phyloP scores from a whole-genome alignment of 2,888 invertebrate genomes.

The Biston stratarius region DNA sequence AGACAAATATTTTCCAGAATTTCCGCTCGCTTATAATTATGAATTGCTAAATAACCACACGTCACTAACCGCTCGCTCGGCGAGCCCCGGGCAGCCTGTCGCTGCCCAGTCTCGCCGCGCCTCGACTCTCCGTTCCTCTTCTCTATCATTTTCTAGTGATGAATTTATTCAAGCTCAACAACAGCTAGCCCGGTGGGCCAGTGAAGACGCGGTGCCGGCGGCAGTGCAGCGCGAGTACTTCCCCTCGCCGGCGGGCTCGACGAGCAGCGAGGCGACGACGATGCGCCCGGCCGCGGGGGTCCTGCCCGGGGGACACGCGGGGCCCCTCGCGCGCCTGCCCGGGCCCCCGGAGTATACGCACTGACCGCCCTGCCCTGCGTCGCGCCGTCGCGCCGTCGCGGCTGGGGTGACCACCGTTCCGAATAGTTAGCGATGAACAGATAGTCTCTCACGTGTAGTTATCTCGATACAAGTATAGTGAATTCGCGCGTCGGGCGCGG shows the following conservation, averaged over 20 bases:
- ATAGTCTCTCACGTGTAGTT: conserved; percentile 71
- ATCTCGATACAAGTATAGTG: conserved; percentile 62
- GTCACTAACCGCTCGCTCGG: conserved; percentile 35
- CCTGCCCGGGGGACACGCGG: conserved; percentile 74
- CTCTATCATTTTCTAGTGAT: conserved; percentile 97
- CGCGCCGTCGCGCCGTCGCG: conserved; percentile 59
- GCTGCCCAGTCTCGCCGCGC: conserved; percentile 47
- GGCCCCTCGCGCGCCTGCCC: conserved; percentile 77
- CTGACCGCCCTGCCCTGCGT: conserved; percentile 84
- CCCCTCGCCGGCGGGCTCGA: conserved; percentile 77
- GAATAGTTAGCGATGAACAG: conserved; percentile 71
- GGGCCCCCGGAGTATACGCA: conserved; percentile 92
- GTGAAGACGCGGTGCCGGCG: conserved; percentile 92
- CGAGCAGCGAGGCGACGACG: conserved; percentile 69
- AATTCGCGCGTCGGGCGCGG: conserved; percentile 56
- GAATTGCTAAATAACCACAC: conserved; percentile 30
- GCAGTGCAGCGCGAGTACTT: conserved; percentile 69
- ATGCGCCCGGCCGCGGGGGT: conserved; percentile 70
- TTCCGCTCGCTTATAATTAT: conserved; percentile 11
- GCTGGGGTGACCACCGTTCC: conserved; percentile 68
- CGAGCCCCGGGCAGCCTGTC: conserved; percentile 41
- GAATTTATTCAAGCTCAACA: conserved; percentile 99
- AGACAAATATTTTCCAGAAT: conserved; percentile 19
- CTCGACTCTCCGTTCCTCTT: conserved; percentile 90
- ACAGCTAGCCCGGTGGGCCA: conserved; percentile 98